Base-by-base conservation (phyloP, 2,888 invertebrate genomes). In the Perithous albicinctus region DNA sequence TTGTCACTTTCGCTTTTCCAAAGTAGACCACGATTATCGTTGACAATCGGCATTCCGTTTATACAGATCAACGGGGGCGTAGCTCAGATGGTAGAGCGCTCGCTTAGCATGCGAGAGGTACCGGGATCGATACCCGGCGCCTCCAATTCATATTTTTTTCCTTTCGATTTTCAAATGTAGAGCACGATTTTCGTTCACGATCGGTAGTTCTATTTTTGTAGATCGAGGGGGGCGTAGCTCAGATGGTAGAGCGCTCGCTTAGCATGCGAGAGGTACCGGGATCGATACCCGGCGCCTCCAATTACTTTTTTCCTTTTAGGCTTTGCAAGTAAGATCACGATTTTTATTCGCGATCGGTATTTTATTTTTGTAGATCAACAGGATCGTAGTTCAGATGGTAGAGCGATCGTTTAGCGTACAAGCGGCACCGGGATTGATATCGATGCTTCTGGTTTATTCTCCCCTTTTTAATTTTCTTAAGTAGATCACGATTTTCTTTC, bases 31-130 rank as follows among this genome's bases (percentile, higher is more conserved):
- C n/a, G n/a, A n/a, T n/a, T n/a, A 15, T 46, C 15, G 15, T 15
- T n/a, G n/a, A n/a, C n/a, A n/a, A n/a, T n/a, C n/a, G n/a, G n/a
- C n/a, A n/a, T n/a, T n/a, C n/a, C n/a, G n/a, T n/a, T n/a, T n/a
- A n/a, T 20, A 20, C 6, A 18, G 41, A 18, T 43, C 46, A 56
- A 48, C 18, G 85, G 84, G 84, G 85, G 84, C 84, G 86, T 86
- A 87, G 86, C 85, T 86, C 84, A 87, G 84, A 87, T 87, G 86
- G 85, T 85, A 87, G 84, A 88, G 84, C 84, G 84, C 91, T 92
- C 90, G 91, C 90, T 92, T 91, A 91, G 90, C 91, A 92, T 92
- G 90, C 90, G 90, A 92, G 91, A 92, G 91, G 85, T 20, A 38
- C 61, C 61, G 78, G 80, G 84, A 61, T 20, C 61, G 38, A 90